Evolutionary conservation across 2,113 vertebrate genomes (phyloP), one percentile per base, ranked within the genome.

Genomic region (Nanorana parkeri): DNA sequence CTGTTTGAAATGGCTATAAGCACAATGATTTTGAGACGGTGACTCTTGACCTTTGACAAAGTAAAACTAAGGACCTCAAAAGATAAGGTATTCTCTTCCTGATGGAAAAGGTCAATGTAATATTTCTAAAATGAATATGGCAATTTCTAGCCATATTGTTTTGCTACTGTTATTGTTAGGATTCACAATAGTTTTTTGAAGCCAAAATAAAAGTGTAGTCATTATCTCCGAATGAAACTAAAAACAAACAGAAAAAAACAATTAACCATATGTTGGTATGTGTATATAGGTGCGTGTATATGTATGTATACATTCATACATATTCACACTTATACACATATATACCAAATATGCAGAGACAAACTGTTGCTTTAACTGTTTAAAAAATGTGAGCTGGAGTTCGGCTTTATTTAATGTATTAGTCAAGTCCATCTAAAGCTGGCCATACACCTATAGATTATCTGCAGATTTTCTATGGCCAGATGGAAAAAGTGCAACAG

Each of bases 11-110:
- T 32, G 79, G 74, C 83, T 84, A 85, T 55, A 68, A 29, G 86
- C 41, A 52, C 81, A 87, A 63, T 71, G 51, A 58, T 85, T 88
- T 68, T 68, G 56, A 89, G 85, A 84, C 67, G 36, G 68, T 83
- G 68, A 88, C 77, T 86, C 83, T 84, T 91, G 85, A 85, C 84
- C 85, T 87, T 84, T 78, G 80, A 47, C 72, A 76, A 84, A 87
- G 74, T 29, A 85, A 63, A 86, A 84, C 36, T 61, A 80, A 85
- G 77, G 80, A 63, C 85, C 84, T 51, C 51, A 41, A 79, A 68
- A 81, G 26, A 85, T 26, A 13, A 81, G 80, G 58, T 69, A 79
- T 63, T 81, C 66, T 84, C 63, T 69, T 76, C 67, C 64, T 84
- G 65, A 77, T n/a, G 0, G 71, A 56, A 87, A 87, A 87, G 76